Percentiles rank a stretch among this genome's conserved stretches.
These are phyloP conservation scores for Drosophila burlai DNA, from an alignment of 1,140 invertebrate genomes.

Conservation along the genomic window DNA sequence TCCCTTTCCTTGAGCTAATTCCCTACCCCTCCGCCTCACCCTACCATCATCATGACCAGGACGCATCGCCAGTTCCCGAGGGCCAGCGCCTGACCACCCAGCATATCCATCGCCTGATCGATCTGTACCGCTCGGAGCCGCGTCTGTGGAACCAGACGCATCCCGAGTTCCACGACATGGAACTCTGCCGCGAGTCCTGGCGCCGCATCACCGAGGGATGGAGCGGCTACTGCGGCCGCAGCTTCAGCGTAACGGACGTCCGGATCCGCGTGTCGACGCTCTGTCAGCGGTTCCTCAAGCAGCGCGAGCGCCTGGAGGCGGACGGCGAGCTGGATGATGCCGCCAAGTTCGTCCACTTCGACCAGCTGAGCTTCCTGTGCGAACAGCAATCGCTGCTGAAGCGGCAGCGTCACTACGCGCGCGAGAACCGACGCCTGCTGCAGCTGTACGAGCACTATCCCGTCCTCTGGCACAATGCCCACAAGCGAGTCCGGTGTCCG, in stretches of 20 bases:
- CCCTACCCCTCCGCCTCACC: background rate
- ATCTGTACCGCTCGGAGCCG: constrained; percentile 58
- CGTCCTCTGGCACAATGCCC: constrained; percentile 72
- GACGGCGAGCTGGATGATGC: constrained; percentile 65
- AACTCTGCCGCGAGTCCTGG: constrained; percentile 67
- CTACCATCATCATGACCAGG: constrained; percentile 5
- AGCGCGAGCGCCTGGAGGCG: constrained; percentile 68
- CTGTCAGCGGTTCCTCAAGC: constrained; percentile 71
- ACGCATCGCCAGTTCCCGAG: constrained; percentile 25
- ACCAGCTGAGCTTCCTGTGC: constrained; percentile 63
- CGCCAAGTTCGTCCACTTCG: constrained; percentile 66
- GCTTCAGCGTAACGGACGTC: constrained; percentile 66
- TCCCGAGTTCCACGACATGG: constrained; percentile 57
- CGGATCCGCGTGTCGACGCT: constrained; percentile 68
- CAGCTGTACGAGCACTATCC: constrained; percentile 77
- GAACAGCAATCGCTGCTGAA: constrained; percentile 67
- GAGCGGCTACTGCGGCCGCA: constrained; percentile 58
- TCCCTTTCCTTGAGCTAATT: too few relatives aligned
- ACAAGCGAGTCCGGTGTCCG: constrained; percentile 44
- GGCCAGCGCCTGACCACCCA: constrained; percentile 50
- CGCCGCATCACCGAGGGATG: constrained; percentile 56
- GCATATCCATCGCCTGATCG: constrained; percentile 65
- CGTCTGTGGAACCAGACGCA: constrained; percentile 73
- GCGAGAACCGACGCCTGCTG: constrained; percentile 68
- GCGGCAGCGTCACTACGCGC: constrained; percentile 54